Evolutionary conservation across 2,113 vertebrate genomes (phyloP).

Genomic region (Sialia sialis): DNA sequence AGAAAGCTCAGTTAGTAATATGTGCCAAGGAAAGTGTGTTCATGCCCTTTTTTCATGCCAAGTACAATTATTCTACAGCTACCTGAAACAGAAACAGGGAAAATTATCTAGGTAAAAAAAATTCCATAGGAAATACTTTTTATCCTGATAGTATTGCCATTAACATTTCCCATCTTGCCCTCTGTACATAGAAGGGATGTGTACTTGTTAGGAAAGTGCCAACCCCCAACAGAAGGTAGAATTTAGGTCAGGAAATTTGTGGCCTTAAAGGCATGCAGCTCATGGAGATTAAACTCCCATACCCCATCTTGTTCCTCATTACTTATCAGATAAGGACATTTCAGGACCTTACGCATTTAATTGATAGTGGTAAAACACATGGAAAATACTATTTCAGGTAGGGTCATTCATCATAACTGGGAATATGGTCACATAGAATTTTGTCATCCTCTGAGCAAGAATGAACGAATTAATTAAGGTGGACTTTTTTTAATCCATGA

Average conservation of each 20-base stretch:
- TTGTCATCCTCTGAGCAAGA: not conserved
- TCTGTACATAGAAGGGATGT: fast-evolving
- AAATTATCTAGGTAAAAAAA: not conserved
- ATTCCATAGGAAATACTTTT: not conserved
- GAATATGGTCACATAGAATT: not conserved
- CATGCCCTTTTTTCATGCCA: not conserved
- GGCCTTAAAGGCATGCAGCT: not conserved
- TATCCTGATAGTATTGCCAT: not conserved
- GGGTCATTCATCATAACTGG: not conserved
- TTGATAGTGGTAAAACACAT: not conserved
- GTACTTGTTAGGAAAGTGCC: not conserved
- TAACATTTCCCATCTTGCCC: not conserved
- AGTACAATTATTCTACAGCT: not conserved
- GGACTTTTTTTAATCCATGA: not conserved
- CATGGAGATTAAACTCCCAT: not conserved
- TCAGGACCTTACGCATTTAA: not conserved
- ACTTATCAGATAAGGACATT: not conserved
- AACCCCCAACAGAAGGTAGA: no score
- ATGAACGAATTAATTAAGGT: not conserved
- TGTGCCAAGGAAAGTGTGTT: not conserved
- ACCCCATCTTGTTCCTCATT: not conserved
- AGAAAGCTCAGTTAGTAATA: not conserved
- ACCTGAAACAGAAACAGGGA: not conserved
- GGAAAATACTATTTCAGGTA: not conserved
- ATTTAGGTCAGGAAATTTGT: not conserved